Evolutionary conservation across 2,113 vertebrate species (phyloP).

Genomic region (Gymnogyps californianus): DNA sequence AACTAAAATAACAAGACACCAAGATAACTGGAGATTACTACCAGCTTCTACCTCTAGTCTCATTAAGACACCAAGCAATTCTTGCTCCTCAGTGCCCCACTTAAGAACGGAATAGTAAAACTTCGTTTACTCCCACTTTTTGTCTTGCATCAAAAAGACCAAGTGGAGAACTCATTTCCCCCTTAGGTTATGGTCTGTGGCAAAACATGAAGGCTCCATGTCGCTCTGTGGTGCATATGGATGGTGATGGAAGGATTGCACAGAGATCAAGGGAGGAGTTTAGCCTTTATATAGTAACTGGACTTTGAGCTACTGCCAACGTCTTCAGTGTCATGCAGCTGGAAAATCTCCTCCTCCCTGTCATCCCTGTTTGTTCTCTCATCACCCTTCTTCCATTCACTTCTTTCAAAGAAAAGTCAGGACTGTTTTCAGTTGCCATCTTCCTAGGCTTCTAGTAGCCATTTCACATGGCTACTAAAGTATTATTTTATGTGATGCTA

Average conservation of each 20-base stretch:
- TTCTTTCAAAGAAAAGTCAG: neutral
- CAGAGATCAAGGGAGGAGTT: neutral
- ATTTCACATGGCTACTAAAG: neutral
- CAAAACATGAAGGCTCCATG: neutral
- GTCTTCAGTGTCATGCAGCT: neutral
- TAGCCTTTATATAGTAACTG: neutral
- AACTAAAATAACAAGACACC: neutral
- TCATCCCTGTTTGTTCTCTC: neutral
- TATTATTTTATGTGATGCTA: neutral
- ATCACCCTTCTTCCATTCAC: neutral
- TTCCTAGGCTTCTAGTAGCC: neutral
- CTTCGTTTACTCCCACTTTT: neutral
- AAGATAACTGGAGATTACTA: neutral
- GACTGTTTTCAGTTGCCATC: neutral
- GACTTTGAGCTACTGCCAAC: neutral
- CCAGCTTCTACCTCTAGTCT: neutral
- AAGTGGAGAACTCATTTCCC: neutral
- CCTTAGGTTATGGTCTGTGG: neutral
- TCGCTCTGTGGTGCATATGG: accelerated
- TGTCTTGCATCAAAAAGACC: neutral
- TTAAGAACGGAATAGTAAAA: neutral
- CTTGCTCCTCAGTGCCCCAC: neutral
- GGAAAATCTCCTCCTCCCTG: neutral
- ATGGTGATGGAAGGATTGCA: neutral
- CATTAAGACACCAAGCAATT: neutral